Evolutionary conservation across 1,140 invertebrate species (phyloP).

Genomic region (Zaprionus gabonicus): DNA sequence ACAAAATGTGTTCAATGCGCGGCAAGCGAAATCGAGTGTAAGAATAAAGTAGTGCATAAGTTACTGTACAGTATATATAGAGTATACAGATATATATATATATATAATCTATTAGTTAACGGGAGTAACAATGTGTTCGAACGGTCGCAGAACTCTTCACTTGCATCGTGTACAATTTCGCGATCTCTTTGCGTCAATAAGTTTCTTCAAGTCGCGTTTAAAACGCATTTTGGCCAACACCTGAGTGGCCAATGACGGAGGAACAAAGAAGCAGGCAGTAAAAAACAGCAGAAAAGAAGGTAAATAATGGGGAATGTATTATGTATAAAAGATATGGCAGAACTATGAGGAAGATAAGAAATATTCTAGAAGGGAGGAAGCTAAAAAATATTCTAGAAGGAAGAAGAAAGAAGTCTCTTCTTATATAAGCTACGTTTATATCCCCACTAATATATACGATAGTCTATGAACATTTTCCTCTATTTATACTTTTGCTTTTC

Average conservation of each 20-base stretch:
- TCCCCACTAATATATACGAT: background rate
- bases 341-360: background rate
- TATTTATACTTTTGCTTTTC: constrained; percentile 58
- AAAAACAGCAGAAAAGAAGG: constrained; percentile 31
- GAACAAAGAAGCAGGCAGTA: constrained; percentile 23
- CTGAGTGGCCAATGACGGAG: constrained; percentile 43
- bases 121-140: constrained; percentile 72
- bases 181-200: constrained; percentile 81
- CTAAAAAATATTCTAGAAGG: too few species aligned
- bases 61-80: constrained; percentile 2
- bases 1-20: constrained; percentile 43
- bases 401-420: too few species aligned
- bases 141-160: constrained; percentile 65
- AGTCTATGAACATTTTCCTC: background rate
- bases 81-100: constrained; percentile 46
- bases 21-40: constrained; percentile 33
- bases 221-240: constrained; percentile 71
- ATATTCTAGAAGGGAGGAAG: too few species aligned
- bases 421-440: too few species aligned
- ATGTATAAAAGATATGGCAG: constrained; percentile 8
- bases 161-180: constrained; percentile 81
- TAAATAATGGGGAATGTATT: constrained; percentile 10
- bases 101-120: constrained; percentile 16
- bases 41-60: constrained; percentile 20
- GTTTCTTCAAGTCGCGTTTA: constrained; percentile 84